These are phyloP conservation scores for Apis laboriosa DNA, from an alignment of 1,140 invertebrate genomes.

Conservation along the genomic window DNA sequence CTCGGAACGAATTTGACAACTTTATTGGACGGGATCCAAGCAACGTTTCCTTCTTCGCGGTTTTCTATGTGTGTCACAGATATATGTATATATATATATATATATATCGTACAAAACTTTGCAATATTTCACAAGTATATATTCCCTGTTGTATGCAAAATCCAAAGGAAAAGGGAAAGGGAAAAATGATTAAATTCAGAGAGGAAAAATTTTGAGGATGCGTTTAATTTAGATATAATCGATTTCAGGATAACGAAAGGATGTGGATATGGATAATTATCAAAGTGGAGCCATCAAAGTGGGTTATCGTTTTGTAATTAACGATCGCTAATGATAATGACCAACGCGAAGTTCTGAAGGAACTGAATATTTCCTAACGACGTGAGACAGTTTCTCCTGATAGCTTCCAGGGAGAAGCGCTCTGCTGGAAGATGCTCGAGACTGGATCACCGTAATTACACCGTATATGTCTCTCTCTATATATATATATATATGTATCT, in stretches of 20 bases:
- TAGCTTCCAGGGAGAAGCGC: not conserved
- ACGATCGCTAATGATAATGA: not conserved
- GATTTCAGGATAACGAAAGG: no score
- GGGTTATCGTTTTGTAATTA: not conserved
- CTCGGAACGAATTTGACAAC: slow-evolving; percentile 57
- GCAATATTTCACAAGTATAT: no score
- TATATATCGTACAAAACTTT: not conserved
- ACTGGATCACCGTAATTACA: slow-evolving; percentile 44
- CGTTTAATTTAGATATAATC: no score
- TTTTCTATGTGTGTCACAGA: not conserved
- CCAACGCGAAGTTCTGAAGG: not conserved
- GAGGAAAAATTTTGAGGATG: no score
- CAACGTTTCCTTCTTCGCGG: slow-evolving; percentile 46
- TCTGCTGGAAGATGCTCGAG: not conserved
- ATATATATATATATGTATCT: no score
- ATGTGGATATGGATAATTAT: no score
- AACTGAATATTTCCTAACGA: slow-evolving; percentile 22
- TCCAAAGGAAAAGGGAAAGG: no score
- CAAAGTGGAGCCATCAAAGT: no score
- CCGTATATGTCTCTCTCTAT: not conserved
- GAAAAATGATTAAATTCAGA: no score
- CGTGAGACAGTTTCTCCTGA: not conserved
- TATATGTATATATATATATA: not conserved
- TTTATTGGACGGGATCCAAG: slow-evolving; percentile 59
- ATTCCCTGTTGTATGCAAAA: no score